Evolutionary conservation across 2,888 invertebrate genomes (phyloP).

Genomic region (Diabrotica balteata): DNA sequence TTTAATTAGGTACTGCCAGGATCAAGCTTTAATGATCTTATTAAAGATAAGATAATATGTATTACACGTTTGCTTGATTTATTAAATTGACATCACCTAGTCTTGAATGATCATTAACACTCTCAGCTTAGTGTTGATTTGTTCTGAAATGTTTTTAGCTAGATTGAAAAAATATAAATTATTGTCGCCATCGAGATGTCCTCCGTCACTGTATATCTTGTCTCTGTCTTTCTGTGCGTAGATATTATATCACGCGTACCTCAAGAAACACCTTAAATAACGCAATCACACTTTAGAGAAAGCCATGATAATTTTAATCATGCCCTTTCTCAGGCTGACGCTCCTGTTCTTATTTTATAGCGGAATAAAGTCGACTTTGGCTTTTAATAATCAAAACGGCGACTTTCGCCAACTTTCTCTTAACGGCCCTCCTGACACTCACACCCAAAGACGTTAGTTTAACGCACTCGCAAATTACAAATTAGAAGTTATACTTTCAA

Average conservation of each 20-base stretch:
- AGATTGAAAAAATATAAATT: no score
- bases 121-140: no score
- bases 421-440: conserved; percentile 57
- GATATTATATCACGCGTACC: conserved; percentile 42
- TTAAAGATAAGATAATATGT: no score
- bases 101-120: no score
- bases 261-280: conserved; percentile 57
- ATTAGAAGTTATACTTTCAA: conserved; percentile 58
- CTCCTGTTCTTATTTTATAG: conserved; percentile 48
- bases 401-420: conserved; percentile 58
- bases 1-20: no score
- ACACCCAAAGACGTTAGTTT: conserved; percentile 56
- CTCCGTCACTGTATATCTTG: conserved; percentile 4
- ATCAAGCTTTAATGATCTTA: no score
- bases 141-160: no score
- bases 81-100: no score
- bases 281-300: conserved; percentile 58
- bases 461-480: conserved; percentile 60
- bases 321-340: conserved; percentile 42
- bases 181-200: no score
- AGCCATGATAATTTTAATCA: conserved; percentile 59
- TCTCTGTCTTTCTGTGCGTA: background rate
- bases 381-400: conserved; percentile 58
- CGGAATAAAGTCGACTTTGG: conserved; percentile 51
- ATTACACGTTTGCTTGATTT: no score